These are phyloP conservation scores for Nomada fabriciana DNA, from an alignment of 2,888 invertebrate species.

Conservation along the genomic window DNA sequence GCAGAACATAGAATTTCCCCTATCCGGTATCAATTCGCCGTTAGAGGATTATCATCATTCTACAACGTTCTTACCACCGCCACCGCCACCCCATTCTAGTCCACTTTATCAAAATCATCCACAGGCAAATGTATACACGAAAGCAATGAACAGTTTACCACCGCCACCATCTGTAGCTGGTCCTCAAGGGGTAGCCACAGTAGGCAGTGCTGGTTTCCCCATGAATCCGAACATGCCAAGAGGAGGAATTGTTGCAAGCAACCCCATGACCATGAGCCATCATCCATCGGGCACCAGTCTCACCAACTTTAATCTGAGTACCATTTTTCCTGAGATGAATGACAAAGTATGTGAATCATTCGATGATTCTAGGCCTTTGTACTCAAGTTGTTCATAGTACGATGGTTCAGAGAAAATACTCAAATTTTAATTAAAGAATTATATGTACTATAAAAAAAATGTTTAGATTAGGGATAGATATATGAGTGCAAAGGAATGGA, in stretches of 20 bases:
- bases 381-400: neutral
- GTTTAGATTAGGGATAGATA: neutral
- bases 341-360: conserved; percentile 80
- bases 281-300: conserved; percentile 86
- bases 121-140: conserved; percentile 77
- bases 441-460: neutral
- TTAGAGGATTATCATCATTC: conserved; percentile 82
- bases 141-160: conserved; percentile 72
- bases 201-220: conserved; percentile 67
- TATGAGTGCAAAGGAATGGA: conserved; percentile 6
- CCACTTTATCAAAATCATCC: conserved; percentile 81
- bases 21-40: conserved; percentile 79
- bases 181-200: conserved; percentile 68
- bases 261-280: conserved; percentile 79
- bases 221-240: conserved; percentile 74
- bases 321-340: conserved; percentile 94
- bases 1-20: conserved; percentile 81
- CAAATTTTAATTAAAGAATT: neutral
- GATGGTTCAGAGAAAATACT: neutral
- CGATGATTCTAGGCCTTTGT: neutral
- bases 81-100: conserved; percentile 73
- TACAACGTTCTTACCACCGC: conserved; percentile 72
- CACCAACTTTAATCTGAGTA: conserved; percentile 93
- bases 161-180: conserved; percentile 62
- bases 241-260: conserved; percentile 71